Base-by-base conservation (phyloP, 2,888 invertebrate genomes). In the Branchipolynoe longqiensis region DNA sequence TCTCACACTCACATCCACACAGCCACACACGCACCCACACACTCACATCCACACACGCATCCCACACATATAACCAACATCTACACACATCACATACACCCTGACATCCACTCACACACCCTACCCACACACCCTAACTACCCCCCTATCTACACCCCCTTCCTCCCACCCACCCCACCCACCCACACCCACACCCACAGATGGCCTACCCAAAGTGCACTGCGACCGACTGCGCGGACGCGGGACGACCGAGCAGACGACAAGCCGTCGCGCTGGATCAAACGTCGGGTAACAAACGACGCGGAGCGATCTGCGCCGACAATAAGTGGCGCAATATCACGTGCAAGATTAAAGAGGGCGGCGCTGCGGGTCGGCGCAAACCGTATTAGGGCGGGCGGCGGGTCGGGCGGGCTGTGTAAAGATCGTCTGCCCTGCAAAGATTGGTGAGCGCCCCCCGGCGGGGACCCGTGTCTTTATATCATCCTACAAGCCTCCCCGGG, bases 381-480 rank as follows among this genome's bases (percentile, higher is more conserved):
- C 73, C 14, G 12, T 73, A 73, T 73, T 73, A 73, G 14, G 40
- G 40, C n/a, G 38, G 73, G 38, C 38, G 8, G n/a, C 22, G 28
- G 73, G 73, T 28, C 73, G 73, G 73, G 12, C 22, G 41, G 33
- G 73, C 25, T 40, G 25, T 73, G 73, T 73, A 73, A 73, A 73
- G 73, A 73, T 73, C 38, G 73, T 73, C 73, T 73, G 73, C 41
- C 12, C 12, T 18, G 54, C n/a, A n/a, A n/a, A n/a, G n/a, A n/a
- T n/a, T n/a, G 54, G 54, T 54, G 36, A 40, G 64, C 41, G 22
- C 41, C 38, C 14, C 73, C 73, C 73, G 18, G 38, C n/a, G 38
- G 38, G 73, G 73, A 73, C 73, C 73, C 73, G 38, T 38, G 73
- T 73, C 73, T 73, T 73, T 73, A 73, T 73, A 73, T 73, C 73